Conservation (phyloP, 2,888 invertebrate species). For the Dicyrtomina minuta region DNA sequence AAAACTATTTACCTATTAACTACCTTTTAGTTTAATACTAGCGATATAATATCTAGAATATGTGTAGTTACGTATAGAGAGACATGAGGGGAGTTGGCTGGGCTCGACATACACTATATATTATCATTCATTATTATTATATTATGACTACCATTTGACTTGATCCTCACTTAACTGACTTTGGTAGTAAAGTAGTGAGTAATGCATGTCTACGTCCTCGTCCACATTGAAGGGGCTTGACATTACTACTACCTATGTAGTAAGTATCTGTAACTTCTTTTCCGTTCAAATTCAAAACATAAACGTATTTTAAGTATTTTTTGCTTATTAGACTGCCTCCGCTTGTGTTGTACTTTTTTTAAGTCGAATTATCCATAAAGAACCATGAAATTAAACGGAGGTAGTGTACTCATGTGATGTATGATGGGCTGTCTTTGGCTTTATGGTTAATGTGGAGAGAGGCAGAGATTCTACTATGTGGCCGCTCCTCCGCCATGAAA, state of each 20-base stretch:
- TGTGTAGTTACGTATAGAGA: no score
- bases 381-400: conserved; percentile 52
- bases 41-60: no score
- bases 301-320: conserved; percentile 19
- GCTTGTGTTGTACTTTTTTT: conserved; percentile 10
- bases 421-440: not conserved
- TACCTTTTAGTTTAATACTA: no score
- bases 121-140: no score
- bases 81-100: no score
- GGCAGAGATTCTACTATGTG: not conserved
- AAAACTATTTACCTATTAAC: no score
- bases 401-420: not conserved
- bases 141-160: conserved; percentile 34
- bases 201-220: not conserved
- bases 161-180: conserved; percentile 15
- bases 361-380: conserved; percentile 49
- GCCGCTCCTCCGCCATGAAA: not conserved
- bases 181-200: not conserved
- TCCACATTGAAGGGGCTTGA: no score
- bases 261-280: not conserved
- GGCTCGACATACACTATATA: no score
- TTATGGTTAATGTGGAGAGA: not conserved
- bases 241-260: no score
- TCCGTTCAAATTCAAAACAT: not conserved
- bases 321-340: conserved; percentile 33